A percentile compares a stretch with the other conserved stretches of the same genome.
Conservation (phyloP, 92 coral and sea anemone genomes). For the Pocillopora grandis region DNA sequence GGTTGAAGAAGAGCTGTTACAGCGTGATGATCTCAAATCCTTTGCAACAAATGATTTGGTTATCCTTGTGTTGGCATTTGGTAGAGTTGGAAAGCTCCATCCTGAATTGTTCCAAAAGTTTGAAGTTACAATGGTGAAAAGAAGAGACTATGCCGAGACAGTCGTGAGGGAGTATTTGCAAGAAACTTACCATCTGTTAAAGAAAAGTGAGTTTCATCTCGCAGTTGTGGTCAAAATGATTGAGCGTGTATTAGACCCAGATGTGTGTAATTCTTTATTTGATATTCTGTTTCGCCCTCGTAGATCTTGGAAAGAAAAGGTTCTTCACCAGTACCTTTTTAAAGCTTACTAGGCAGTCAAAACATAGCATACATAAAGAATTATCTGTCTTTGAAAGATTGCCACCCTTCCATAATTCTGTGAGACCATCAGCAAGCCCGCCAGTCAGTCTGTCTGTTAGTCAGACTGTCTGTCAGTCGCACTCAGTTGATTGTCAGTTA, state of each 20-base stretch:
- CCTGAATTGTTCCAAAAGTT: conserved; percentile 54
- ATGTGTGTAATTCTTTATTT: conserved; percentile 67
- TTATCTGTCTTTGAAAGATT: too few relatives aligned
- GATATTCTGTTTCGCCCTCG: conserved; percentile 81
- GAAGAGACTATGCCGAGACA: conserved; percentile 67
- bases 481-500: too few relatives aligned
- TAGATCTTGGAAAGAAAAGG: conserved; percentile 79
- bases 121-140: conserved; percentile 61
- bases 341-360: conserved; percentile 59
- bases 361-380: too few relatives aligned
- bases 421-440: too few relatives aligned
- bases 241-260: conserved; percentile 72
- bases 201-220: conserved; percentile 60
- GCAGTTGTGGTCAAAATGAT: conserved; percentile 69
- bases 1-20: conserved; percentile 61
- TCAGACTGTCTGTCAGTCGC: too few relatives aligned
- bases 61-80: conserved; percentile 58
- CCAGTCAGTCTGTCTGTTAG: too few relatives aligned
- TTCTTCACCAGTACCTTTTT: conserved; percentile 67
- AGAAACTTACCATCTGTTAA: conserved; percentile 54
- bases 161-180: conserved; percentile 57
- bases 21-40: conserved; percentile 60
- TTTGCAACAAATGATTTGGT: conserved; percentile 75
- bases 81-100: conserved; percentile 45
- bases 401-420: too few relatives aligned